phyloP scores from a whole-genome alignment of 2,113 vertebrate species.

The Podiceps cristatus region DNA sequence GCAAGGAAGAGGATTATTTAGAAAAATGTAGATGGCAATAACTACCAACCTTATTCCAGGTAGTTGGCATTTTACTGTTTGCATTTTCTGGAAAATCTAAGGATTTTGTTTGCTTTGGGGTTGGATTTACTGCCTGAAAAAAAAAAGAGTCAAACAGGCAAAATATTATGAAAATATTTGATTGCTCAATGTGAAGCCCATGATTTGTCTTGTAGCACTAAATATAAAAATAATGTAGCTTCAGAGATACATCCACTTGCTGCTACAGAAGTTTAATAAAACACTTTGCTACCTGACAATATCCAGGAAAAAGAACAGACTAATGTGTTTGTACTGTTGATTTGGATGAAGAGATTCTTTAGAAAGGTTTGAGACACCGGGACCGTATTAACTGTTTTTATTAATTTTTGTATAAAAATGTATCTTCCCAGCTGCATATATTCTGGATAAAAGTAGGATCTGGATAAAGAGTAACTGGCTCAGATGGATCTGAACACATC shows the following conservation, averaged over 20 bases:
- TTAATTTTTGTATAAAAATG: background rate
- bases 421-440: background rate
- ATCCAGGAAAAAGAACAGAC: background rate
- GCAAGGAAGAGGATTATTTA: background rate
- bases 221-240: background rate
- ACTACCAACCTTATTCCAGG: background rate
- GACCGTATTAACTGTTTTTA: background rate
- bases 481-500: background rate
- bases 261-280: slow-evolving; percentile 7
- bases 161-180: background rate
- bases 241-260: background rate
- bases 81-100: background rate
- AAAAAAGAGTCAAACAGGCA: background rate
- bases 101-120: background rate
- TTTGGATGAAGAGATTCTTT: background rate
- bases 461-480: background rate
- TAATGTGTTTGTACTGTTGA: background rate
- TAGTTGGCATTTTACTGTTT: background rate
- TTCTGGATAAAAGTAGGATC: background rate
- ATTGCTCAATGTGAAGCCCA: background rate
- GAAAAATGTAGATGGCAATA: background rate
- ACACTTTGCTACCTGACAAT: background rate
- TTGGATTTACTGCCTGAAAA: background rate
- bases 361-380: background rate
- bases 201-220: background rate